Evolutionary conservation across 1,140 invertebrate species (phyloP), one percentile per base, ranked within the genome.

Genomic region (Cydia splendana): DNA sequence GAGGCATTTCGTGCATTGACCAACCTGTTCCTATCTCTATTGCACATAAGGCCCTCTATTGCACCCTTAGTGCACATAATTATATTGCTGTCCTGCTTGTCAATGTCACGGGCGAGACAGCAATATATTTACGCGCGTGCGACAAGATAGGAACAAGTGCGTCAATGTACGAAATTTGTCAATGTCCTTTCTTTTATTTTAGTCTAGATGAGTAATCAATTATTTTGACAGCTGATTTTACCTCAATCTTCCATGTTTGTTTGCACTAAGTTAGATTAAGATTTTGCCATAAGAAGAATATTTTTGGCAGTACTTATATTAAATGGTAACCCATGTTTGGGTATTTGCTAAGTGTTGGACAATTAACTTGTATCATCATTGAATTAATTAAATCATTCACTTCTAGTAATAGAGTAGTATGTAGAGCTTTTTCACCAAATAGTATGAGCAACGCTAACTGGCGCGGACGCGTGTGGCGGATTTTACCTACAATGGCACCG

Each of bases 341-440:
- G 53, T 62, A 62, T 24, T 24, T 62, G n/a, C n/a, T 62, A 24
- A 62, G n/a, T 62, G 20, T 62, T 62, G 57, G 20, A 62, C 57
- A 62, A 62, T 62, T 24, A 24, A 3, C 20, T 62, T 62, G 57
- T 62, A 57, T 57, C 15, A n/a, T 57, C 53, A 57, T 18, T 24
- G 57, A 20, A 62, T 20, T 62, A 3, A 53, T 53, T 53, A 6
- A 53, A 13, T 18, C 51, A 53, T 57, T 57, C 53, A 7, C 53
- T 18, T 18, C 53, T 57, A 48, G 12, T 57, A 18, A 18, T 57
- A 18, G 5, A 57, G 15, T 57, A n/a, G 51, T 53, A 18, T 30
- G 30, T 30, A n/a, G 15, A 57, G 38, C n/a, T 57, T n/a, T 57
- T 18, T n/a, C n/a, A 57, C 53, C n/a, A 18, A 53, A 30, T 30